Evolutionary conservation across 2,797 vertebrate species (phyloP), one percentile per base, ranked within the genome.

Genomic region (Scleropages formosus): DNA sequence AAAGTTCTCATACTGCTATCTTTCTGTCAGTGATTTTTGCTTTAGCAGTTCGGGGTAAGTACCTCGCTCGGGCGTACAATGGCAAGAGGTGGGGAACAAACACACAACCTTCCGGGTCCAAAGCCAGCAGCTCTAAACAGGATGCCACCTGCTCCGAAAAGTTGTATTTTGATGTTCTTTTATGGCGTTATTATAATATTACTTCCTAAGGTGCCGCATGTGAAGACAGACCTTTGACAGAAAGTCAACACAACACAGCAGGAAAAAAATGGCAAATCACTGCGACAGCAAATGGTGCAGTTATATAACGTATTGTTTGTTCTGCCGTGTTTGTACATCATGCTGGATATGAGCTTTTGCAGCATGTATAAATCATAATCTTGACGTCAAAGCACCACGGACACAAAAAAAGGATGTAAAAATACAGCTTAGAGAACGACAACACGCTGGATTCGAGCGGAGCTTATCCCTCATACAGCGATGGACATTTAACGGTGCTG

Each of bases 281-380:
- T 60, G 58, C 53, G 8, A 67, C 12, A 47, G 53, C 51, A 60
- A 70, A 39, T 27, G 49, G 59, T 12, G 13, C 1, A 9, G 56
- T 76, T 69, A 69, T 66, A 70, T 58, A 70, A 69, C 56, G 53
- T 27, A 51, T 47, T 70, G 47, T 26, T 46, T 70, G 46, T 70
- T 53, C 46, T 56, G 68, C 56, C 56, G 47, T 53, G 68, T 53
- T 49, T 70, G 7, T 49, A 56, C 15, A 22, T 70, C 49, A 27
- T 27, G 49, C 9, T n/a, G 49, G 49, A 53, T 53, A 70, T 70
- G 7, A 56, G 24, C 24, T 22, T 20, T 24, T 70, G 20, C 65
- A 20, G 67, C 67, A 26, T 47, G 12, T 47, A 68, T 47, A 68
- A 51, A 68, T 68, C 68, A 67, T 49, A 46, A 70, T 56, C 39